These are phyloP conservation scores for Rhea pennata DNA, from an alignment of 2,113 vertebrate species.

Conservation along the genomic window DNA sequence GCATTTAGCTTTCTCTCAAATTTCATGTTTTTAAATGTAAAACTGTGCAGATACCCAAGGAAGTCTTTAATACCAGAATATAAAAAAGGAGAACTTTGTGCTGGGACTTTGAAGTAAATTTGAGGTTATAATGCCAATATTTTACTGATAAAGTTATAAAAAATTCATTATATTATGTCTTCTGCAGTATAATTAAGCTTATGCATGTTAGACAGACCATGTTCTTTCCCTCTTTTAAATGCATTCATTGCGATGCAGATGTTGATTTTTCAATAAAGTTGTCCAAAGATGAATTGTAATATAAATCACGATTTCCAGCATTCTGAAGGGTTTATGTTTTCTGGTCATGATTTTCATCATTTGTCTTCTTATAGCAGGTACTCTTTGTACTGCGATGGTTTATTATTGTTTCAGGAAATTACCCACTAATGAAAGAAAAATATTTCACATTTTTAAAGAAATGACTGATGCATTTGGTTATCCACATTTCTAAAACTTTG, in stretches of 20 bases:
- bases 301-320: constrained; percentile 33
- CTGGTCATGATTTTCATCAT: constrained; percentile 20
- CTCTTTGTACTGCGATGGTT: constrained; percentile 24
- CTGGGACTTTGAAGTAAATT: constrained; percentile 3
- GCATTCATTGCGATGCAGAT: constrained; percentile 41
- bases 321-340: background rate
- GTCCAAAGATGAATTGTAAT: constrained; percentile 20
- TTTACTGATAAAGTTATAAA: constrained; percentile 28
- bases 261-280: constrained; percentile 52
- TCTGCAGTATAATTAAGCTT: constrained; percentile 11
- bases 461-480: constrained; percentile 18
- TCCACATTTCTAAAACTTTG: constrained; percentile 1
- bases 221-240: constrained; percentile 12
- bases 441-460: constrained; percentile 49
- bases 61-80: constrained; percentile 34
- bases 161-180: background rate
- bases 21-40: constrained; percentile 34
- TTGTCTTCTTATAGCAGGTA: constrained; percentile 46
- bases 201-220: background rate
- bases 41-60: background rate
- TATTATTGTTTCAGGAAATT: constrained; percentile 53
- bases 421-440: constrained; percentile 46
- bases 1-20: background rate
- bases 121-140: background rate
- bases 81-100: constrained; percentile 21